Base-by-base conservation (phyloP, 2,113 vertebrate genomes). In the Macquaria australasica region DNA sequence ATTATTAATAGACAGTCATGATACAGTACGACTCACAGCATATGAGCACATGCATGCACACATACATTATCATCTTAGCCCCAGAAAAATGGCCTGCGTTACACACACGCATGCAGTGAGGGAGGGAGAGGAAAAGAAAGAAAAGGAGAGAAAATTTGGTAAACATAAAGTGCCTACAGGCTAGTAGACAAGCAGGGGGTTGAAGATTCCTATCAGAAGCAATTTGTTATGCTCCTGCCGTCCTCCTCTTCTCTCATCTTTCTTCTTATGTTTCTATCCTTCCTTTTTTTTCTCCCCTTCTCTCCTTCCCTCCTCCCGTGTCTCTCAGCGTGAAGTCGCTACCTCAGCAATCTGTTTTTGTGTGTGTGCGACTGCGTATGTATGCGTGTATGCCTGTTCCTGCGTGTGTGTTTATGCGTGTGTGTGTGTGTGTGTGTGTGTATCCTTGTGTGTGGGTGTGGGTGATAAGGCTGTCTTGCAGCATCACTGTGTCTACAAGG, bases 401-500 rank as follows among this genome's bases (percentile, higher is more conserved):
- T 59, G 64, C 39, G 50, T 55, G 63, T 45, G 82, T 41, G 58
- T 48, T 43, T 6, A 48, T 34, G 66, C 8, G 34, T 66, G 20
- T n/a, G 18, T 31, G 84, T 73, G 73, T 90, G 74, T 91, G 87
- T 86, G 91, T 94, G 87, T n/a, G n/a, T 31, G 84, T 73, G 73
- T 83, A 55, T 77, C 73, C 59, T 56, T 90, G 74, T 91, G 87
- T 86, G 91, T 94, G 87, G 73, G 87, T 88, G 88, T 92, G 88
- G 69, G 87, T 88, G 90, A 94, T 94, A 94, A 93, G 92, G 87
- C 91, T 90, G 90, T 90, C 92, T 92, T 82, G 86, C 92, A 93
- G 92, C 93, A 93, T 93, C 89, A 77, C 90, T 94, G 93, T 93
- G 93, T 94, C 91, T 90, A 94, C 93, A 93, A 92, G 92, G 86